phyloP scores from a whole-genome alignment of 2,113 vertebrate species.

The Charina bottae region DNA sequence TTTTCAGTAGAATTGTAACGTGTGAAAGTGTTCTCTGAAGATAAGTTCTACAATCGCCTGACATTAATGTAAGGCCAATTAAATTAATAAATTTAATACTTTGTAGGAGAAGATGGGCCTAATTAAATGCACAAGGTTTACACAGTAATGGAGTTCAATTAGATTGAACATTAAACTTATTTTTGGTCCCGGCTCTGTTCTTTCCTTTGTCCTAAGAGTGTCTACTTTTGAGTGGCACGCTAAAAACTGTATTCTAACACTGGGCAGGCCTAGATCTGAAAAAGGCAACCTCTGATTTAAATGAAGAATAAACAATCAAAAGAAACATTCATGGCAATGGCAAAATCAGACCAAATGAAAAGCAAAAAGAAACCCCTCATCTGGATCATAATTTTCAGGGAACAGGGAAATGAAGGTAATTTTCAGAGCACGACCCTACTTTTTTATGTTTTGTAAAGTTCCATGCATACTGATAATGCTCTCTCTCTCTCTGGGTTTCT shows the following conservation, averaged over 20 bases:
- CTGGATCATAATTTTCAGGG: neutral
- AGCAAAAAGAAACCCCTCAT: neutral
- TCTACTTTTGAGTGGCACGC: neutral
- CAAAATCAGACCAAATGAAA: neutral
- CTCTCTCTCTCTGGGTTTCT: neutral
- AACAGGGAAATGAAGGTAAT: neutral
- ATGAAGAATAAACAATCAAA: neutral
- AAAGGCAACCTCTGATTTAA: neutral
- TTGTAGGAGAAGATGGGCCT: neutral
- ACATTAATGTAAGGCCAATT: neutral
- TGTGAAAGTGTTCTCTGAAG: neutral
- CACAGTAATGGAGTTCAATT: neutral
- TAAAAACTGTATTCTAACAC: neutral
- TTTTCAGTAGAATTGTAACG: constrained; percentile 7
- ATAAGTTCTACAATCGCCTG: neutral
- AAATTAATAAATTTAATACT: neutral
- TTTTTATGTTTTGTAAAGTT: neutral
- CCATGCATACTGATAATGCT: neutral
- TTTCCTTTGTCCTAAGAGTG: neutral
- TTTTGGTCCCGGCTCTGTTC: neutral
- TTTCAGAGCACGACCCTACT: neutral
- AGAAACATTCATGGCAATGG: neutral
- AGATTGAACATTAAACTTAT: neutral
- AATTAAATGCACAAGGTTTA: neutral
- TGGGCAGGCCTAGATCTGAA: neutral